These are phyloP conservation scores for Crotalus tigris DNA, from an alignment of 2,113 vertebrate species.

Conservation along the genomic window DNA sequence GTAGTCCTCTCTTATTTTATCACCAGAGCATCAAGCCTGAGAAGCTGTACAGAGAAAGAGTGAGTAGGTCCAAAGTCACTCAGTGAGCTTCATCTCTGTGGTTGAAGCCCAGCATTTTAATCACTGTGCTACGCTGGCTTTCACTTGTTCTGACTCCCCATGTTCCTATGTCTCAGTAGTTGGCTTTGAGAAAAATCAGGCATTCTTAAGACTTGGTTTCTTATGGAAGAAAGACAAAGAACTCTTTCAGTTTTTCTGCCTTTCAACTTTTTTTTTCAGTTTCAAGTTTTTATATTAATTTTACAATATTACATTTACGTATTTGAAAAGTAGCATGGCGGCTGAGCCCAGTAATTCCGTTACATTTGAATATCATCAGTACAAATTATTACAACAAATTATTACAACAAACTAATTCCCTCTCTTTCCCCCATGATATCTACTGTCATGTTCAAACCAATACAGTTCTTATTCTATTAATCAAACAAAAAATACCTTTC, in stretches of 20 bases:
- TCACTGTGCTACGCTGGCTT: not conserved
- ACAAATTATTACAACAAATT: too few relatives aligned
- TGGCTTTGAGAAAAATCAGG: not conserved
- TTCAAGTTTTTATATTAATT: too few relatives aligned
- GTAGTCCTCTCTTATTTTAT: not conserved
- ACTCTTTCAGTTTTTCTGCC: not conserved
- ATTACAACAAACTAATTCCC: too few relatives aligned
- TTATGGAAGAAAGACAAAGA: not conserved
- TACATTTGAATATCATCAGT: too few relatives aligned
- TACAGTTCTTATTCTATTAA: too few relatives aligned
- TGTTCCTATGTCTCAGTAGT: not conserved
- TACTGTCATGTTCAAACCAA: too few relatives aligned
- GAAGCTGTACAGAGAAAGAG: not conserved
- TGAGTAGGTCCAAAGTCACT: not conserved
- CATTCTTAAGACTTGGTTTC: not conserved
- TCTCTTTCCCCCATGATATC: too few relatives aligned
- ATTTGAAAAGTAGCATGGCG: too few relatives aligned
- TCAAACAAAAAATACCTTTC: too few relatives aligned
- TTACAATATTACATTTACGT: too few relatives aligned
- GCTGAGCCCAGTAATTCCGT: too few relatives aligned
- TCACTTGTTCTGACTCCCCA: not conserved
- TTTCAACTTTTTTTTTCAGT: not conserved
- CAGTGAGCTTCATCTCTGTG: not conserved
- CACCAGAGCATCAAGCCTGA: not conserved
- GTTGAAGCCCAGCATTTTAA: not conserved